A percentile compares a stretch with the other conserved stretches of the same genome.
Evolutionary conservation across 2,797 vertebrate species (phyloP).

Genomic region (Myotis myotis): DNA sequence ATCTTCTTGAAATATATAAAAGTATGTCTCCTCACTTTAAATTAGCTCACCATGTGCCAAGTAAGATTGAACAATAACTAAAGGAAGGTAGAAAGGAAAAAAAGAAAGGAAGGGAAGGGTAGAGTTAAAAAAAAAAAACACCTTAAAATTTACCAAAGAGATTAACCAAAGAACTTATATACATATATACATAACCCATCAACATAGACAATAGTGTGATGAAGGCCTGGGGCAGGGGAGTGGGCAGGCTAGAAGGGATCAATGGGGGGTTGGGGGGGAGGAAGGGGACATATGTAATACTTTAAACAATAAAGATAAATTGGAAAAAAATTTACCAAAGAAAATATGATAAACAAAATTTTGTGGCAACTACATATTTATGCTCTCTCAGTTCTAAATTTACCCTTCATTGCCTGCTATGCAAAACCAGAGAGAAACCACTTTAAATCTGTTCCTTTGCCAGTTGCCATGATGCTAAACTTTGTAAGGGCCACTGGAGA

Average conservation of each 20-base stretch:
- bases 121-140: no score
- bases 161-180: no score
- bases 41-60: neutral
- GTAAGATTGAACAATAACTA: neutral
- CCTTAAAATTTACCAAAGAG: no score
- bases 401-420: neutral
- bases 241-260: no score
- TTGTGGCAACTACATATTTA: neutral
- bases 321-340: neutral
- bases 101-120: neutral
- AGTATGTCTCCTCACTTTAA: neutral
- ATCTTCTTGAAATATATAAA: neutral
- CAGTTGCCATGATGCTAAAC: neutral
- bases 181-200: no score
- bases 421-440: neutral
- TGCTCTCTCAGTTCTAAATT: neutral
- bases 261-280: no score
- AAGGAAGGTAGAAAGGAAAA: neutral
- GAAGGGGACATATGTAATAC: no score
- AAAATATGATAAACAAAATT: neutral
- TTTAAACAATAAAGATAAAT: no score
- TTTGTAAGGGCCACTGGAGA: neutral
- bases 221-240: no score
- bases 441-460: neutral
- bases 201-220: no score